Base-by-base conservation (phyloP, 1,140 invertebrate genomes). In the Tetragonula clypearis region DNA sequence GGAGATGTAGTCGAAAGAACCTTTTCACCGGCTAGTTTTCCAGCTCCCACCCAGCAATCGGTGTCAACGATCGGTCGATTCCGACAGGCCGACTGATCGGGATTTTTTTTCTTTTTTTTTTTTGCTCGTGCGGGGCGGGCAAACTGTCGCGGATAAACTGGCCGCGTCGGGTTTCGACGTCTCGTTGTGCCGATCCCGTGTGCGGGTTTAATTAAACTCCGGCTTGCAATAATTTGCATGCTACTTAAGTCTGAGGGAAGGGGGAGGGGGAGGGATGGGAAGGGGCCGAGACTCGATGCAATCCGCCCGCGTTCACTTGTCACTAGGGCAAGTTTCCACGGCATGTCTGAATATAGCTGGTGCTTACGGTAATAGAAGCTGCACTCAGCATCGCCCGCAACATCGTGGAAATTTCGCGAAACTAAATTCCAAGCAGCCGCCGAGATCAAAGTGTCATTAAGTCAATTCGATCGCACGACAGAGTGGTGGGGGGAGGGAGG, bases 361-460 rank as follows among this genome's bases (percentile, higher is more conserved):
- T 19, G 26, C 68, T 60, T 58, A 72, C 30, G 30, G 53, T 56
- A 41, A 69, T 71, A 56, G 26, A 71, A 60, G 68, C 68, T n/a
- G 68, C 66, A 30, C 55, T 49, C 68, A 8, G n/a, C 65, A n/a
- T 72, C 35, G 56, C 19, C 41, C 56, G n/a, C 49, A 66, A 30
- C 62, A 49, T 68, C 62, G 21, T 30, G 21, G 68, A 73, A 81
- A 74, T 81, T 74, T 66, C 55, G 21, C 19, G 55, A 60, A 73
- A 72, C 55, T 62, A 58, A 53, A 81, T 81, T 81, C 71, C 69
- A 21, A 26, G 53, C 56, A 26, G 23, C 41, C 56, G 41, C 41
- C 14, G 53, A 62, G 79, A 81, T 81, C 79, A 74, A 81, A 81
- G 53, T 74, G 79, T 81, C 79, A 81, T 81, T 81, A 81, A 62